Conservation (phyloP, 2,888 invertebrate species). For the Plebejus anna region DNA sequence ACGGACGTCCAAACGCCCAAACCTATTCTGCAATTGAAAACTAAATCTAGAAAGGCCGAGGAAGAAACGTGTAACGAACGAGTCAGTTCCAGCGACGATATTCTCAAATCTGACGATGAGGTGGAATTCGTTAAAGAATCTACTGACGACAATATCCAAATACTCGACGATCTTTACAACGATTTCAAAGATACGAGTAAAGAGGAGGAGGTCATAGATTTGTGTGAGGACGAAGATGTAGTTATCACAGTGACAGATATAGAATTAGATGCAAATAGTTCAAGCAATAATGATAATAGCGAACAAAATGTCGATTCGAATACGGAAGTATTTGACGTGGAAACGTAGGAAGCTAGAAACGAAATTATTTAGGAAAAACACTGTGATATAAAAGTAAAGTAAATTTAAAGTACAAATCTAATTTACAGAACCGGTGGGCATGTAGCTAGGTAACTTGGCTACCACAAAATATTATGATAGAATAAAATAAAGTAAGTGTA, state of each 20-base stretch:
- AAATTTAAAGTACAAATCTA: slow-evolving; percentile 17
- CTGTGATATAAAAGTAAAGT: slow-evolving; percentile 27
- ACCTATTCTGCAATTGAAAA: slow-evolving; percentile 55
- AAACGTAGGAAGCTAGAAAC: not conserved
- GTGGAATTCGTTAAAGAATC: slow-evolving; percentile 43
- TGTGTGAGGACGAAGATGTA: slow-evolving; percentile 63
- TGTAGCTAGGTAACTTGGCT: not conserved
- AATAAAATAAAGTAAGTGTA: not conserved
- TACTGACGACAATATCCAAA: slow-evolving; percentile 48
- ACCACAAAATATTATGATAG: not conserved
- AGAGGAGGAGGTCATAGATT: slow-evolving; percentile 61
- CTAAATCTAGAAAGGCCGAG: slow-evolving; percentile 47
- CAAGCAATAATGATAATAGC: slow-evolving; percentile 68
- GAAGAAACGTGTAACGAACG: slow-evolving; percentile 1
- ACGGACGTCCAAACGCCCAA: slow-evolving; percentile 55
- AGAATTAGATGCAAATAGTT: slow-evolving; percentile 54
- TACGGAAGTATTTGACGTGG: slow-evolving; percentile 11
- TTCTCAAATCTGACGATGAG: slow-evolving; percentile 15
- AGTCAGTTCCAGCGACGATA: slow-evolving; percentile 15
- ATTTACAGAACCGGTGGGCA: not conserved
- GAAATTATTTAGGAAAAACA: slow-evolving; percentile 6
- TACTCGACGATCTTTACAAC: slow-evolving; percentile 34
- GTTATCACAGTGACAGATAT: slow-evolving; percentile 51
- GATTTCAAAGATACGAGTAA: slow-evolving; percentile 16
- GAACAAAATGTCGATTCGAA: slow-evolving; percentile 43